phyloP scores from a whole-genome alignment of 2,113 vertebrate genomes.

The Trematocara macrostoma region DNA sequence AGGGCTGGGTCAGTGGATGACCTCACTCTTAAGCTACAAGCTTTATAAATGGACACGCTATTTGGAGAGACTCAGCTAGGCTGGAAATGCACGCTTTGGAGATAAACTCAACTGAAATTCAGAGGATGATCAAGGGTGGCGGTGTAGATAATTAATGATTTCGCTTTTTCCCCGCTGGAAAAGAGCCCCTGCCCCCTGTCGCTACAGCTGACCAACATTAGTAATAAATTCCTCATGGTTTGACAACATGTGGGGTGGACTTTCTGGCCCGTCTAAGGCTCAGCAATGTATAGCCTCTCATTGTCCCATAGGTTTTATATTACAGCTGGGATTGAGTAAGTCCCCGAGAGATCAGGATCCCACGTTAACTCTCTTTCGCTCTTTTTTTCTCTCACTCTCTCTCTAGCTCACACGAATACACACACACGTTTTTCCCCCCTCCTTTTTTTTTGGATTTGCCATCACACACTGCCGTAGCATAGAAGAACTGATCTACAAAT shows the following conservation, averaged over 20 bases:
- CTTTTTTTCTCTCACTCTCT: background rate
- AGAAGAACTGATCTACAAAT: slow-evolving; percentile 39
- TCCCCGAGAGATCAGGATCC: slow-evolving; percentile 58
- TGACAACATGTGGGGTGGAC: slow-evolving; percentile 70
- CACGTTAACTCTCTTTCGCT: slow-evolving; percentile 18
- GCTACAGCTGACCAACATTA: slow-evolving; percentile 76
- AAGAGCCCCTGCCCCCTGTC: slow-evolving; percentile 5
- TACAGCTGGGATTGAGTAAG: slow-evolving; percentile 57
- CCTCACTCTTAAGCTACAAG: slow-evolving; percentile 41
- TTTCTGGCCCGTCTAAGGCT: slow-evolving; percentile 41
- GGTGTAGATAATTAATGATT: slow-evolving; percentile 68
- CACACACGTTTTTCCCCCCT: background rate
- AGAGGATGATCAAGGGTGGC: slow-evolving; percentile 57
- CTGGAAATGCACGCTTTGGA: slow-evolving; percentile 64
- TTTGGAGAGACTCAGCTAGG: slow-evolving; percentile 18
- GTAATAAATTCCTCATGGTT: slow-evolving; percentile 76
- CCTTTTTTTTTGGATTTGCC: slow-evolving; percentile 15
- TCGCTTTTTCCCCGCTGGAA: slow-evolving; percentile 44
- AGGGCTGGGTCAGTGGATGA: slow-evolving; percentile 43
- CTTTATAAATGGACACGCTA: slow-evolving; percentile 57
- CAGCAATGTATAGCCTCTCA: slow-evolving; percentile 36
- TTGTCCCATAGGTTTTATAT: slow-evolving; percentile 72
- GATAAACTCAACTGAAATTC: slow-evolving; percentile 63
- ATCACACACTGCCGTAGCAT: slow-evolving; percentile 10
- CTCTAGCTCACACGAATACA: background rate